A percentile compares a stretch with the other conserved stretches of the same genome.
phyloP scores from a whole-genome alignment of 1,140 invertebrate genomes.

The Trypoxylus dichotomus region DNA sequence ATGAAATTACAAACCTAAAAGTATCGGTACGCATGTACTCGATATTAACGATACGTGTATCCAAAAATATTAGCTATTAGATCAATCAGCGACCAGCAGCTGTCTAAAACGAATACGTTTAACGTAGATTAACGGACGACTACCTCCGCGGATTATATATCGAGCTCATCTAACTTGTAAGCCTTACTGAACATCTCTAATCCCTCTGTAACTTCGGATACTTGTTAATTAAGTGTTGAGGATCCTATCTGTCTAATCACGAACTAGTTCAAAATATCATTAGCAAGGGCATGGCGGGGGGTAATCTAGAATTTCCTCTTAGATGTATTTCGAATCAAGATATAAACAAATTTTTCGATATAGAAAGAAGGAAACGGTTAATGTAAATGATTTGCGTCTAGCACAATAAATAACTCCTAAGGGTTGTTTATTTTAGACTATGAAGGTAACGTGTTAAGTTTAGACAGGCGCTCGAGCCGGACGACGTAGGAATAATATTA shows the following conservation, averaged over 20 bases:
- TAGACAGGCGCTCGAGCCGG: background rate
- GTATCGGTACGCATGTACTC: background rate
- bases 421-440: background rate
- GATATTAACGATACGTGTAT: background rate
- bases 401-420: background rate
- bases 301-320: background rate
- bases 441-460: too few relatives aligned
- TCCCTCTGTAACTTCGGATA: background rate
- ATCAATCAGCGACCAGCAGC: background rate
- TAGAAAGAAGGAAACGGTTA: background rate
- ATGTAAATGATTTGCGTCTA: background rate
- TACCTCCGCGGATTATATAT: background rate
- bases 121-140: background rate
- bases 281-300: background rate
- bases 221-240: constrained; percentile 7
- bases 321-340: background rate
- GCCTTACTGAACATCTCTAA: background rate
- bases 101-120: background rate
- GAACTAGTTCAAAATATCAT: background rate
- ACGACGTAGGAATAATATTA: background rate
- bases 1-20: background rate
- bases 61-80: background rate
- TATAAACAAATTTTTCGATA: background rate
- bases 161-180: background rate
- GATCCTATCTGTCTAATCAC: background rate